Conservation (phyloP, 1,140 invertebrate species). For the Conus ventricosus region DNA sequence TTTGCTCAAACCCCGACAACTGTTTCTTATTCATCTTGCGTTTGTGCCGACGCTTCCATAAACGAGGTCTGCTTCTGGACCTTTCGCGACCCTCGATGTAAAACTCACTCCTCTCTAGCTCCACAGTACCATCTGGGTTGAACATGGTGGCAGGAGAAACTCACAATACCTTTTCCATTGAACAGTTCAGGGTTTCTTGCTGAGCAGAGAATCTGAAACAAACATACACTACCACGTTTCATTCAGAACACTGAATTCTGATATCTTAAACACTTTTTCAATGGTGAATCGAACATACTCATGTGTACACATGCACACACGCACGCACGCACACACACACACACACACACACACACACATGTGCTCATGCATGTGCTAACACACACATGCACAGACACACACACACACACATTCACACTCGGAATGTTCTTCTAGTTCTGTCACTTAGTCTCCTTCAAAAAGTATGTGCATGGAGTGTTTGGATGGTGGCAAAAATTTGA, state of each 20-base stretch:
- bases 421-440: too few relatives aligned
- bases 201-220: not conserved
- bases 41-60: not conserved
- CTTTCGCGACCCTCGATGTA: not conserved
- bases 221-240: not conserved
- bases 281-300: not conserved
- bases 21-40: not conserved
- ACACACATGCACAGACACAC: too few relatives aligned
- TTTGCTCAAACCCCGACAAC: not conserved
- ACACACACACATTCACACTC: too few relatives aligned
- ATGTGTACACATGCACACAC: not conserved
- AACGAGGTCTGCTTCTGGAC: not conserved
- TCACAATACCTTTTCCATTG: not conserved
- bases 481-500: too few relatives aligned
- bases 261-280: not conserved
- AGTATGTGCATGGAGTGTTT: too few relatives aligned
- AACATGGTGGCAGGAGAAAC: not conserved
- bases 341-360: constrained; percentile 7
- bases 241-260: not conserved
- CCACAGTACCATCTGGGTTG: not conserved
- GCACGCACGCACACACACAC: not conserved
- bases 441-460: too few relatives aligned
- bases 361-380: not conserved
- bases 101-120: not conserved
- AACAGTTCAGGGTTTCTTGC: not conserved